Base-by-base conservation (phyloP, 2,888 invertebrate genomes). In the Tethea ocularis region DNA sequence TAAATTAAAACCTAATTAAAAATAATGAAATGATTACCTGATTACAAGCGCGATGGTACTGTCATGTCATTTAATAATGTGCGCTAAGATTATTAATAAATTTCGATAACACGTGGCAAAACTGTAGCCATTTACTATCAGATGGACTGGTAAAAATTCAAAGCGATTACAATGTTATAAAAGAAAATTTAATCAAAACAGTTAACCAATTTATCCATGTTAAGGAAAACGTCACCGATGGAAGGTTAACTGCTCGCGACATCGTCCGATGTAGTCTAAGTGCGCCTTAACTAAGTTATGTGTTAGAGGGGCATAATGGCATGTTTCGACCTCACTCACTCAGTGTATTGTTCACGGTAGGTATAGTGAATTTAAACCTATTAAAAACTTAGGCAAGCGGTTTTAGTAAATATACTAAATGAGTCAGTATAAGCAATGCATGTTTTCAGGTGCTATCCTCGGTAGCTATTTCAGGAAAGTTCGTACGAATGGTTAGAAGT, bases 201-300 rank as follows among this genome's bases (percentile, higher is more conserved):
- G 33, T 13, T 33, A 33, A 33, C 13, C 13, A 33, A 20, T 1
- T 46, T 46, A 46, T 20, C 46, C 20, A 46, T 17, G 17, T 20
- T 46, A 46, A 20, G 46, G 38, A 38, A 6, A 46, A 46, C 46
- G 11, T 46, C 17, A 20, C 8, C 2, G 46, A 20, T 8, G 46
- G 46, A 46, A 54, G 51, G 61, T 61, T 75, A 73, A 72, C 72
- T 63, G 56, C 51, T 52, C 58, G 53, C 56, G 72, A 72, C 73
- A 66, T 54, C 52, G 54, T 26, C 24, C 55, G 62, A 29, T 36
- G 46, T 46, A 57, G 60, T 46, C 57, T 69, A 66, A 69, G 69
- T 69, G 69, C 63, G 57, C 62, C 53, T 57, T 74, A 75, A 74
- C 61, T 64, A 54, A 67, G 64, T 74, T 74, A 75, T 59, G 58